Base-by-base conservation (phyloP, 2,113 vertebrate genomes). In the Brachyhypopomus gauderio region DNA sequence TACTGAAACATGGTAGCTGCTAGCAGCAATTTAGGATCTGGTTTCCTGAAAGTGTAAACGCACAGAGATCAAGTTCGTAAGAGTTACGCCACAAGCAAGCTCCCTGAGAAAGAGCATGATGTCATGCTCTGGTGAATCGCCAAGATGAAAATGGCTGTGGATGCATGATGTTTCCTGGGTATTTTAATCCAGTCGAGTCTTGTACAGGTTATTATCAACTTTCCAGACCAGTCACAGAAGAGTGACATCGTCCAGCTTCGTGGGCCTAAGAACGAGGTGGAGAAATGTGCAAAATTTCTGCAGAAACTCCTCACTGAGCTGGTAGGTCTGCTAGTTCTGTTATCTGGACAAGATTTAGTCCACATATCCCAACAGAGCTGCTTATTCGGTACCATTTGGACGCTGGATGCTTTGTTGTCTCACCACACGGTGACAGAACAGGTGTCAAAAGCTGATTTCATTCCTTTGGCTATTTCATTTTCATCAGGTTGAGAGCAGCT, bases 261-360 rank as follows among this genome's bases (percentile, higher is more conserved):
- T 56, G 94, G 94, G 2, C 94, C 94, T 12, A 95, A 95, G 85
- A 94, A 93, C 0, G 94, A 95, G 86, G 94, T 95, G 88, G 94
- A 95, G 88, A 95, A 95, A 87, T 95, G 94, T 81, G 89, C 88
- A 67, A 95, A 95, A 90, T 95, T 94, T 85, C 91, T 95, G 55
- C 93, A 94, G 88, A 95, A 93, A 82, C 89, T 95, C 83, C 93
- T 95, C 0, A 91, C 90, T 0, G 94, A 95, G 34, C 89, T 95
- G 92, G 92, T 94, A 89, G 22, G 11, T 27, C 59, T 77, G 16
- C 17, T 67, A 30, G 7, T 14, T 66, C 4, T 6, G 59, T 27
- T 3, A 20, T 36, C 17, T 36, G 30, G 17, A 20, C 19, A 19
- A 36, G 2, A 63, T n/a, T 8, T 16, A 14, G 30, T 62, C 60